Evolutionary conservation across 1,140 invertebrate species (phyloP).

Genomic region (Tetramorium simillimum): DNA sequence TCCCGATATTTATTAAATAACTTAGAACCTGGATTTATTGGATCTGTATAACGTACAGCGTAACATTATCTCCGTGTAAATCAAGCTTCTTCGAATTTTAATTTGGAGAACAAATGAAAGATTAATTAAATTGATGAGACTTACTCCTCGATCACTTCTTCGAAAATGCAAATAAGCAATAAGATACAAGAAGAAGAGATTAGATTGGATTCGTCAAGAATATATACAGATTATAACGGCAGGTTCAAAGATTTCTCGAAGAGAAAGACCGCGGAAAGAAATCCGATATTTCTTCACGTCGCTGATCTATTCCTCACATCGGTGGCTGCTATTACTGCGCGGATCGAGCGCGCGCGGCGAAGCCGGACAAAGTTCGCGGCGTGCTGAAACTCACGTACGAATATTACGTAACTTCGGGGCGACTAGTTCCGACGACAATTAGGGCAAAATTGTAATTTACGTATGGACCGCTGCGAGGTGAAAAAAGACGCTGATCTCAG

Average conservation of each 20-base stretch:
- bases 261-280: slow-evolving; percentile 8
- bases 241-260: neutral
- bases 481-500: slow-evolving; percentile 4
- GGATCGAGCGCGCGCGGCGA: slow-evolving; percentile 4
- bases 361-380: slow-evolving; percentile 45
- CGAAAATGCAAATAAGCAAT: neutral
- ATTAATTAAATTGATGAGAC: neutral
- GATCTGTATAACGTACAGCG: neutral
- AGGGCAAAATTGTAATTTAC: slow-evolving; percentile 59
- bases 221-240: neutral
- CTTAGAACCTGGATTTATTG: too few species aligned
- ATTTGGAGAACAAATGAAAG: neutral
- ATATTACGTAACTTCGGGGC: slow-evolving; percentile 56
- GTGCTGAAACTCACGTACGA: slow-evolving; percentile 52
- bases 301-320: slow-evolving; percentile 23
- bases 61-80: neutral
- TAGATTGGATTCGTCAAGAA: neutral
- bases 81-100: neutral
- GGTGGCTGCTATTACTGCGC: neutral
- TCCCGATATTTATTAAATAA: neutral
- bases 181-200: neutral
- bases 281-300: neutral
- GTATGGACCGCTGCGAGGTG: slow-evolving; percentile 11
- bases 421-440: slow-evolving; percentile 55
- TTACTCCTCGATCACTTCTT: neutral